phyloP scores from a whole-genome alignment of 2,888 invertebrate species.

The Tachina fera region DNA sequence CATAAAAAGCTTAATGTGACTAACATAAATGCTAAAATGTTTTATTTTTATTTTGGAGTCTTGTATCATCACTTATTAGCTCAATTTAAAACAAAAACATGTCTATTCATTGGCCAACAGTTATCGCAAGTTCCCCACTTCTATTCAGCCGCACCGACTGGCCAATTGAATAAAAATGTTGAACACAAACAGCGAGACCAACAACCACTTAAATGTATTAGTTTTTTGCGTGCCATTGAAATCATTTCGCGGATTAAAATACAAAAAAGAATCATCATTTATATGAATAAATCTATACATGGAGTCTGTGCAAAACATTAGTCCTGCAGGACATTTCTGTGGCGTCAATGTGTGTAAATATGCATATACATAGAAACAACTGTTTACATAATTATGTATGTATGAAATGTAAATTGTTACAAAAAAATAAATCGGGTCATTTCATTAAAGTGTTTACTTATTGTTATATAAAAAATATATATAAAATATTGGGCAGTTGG shows the following conservation, averaged over 20 bases:
- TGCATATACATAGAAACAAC: background rate
- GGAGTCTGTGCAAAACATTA: conserved; percentile 27
- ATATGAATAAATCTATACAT: background rate
- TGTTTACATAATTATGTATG: background rate
- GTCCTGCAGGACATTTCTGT: conserved; percentile 34
- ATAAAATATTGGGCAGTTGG: no score
- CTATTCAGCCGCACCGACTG: conserved; percentile 4
- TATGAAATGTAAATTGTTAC: background rate
- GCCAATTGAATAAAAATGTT: conserved; percentile 53
- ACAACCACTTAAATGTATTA: conserved; percentile 74
- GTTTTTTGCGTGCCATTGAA: conserved; percentile 81
- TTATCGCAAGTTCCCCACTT: conserved; percentile 14
- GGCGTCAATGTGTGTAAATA: conserved; percentile 33
- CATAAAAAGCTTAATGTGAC: background rate
- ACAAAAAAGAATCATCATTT: conserved; percentile 27
- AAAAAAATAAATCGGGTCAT: background rate
- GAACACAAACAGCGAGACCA: conserved; percentile 34
- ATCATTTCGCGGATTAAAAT: conserved; percentile 81
- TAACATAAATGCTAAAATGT: background rate
- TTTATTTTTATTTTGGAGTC: background rate
- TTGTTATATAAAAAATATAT: no score
- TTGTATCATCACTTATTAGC: conserved; percentile 23
- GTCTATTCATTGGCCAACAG: conserved; percentile 19
- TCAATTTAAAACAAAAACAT: conserved; percentile 29
- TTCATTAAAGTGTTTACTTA: no score